These are phyloP conservation scores for Onychostoma macrolepis DNA, from an alignment of 2,113 vertebrate species.

Conservation along the genomic window DNA sequence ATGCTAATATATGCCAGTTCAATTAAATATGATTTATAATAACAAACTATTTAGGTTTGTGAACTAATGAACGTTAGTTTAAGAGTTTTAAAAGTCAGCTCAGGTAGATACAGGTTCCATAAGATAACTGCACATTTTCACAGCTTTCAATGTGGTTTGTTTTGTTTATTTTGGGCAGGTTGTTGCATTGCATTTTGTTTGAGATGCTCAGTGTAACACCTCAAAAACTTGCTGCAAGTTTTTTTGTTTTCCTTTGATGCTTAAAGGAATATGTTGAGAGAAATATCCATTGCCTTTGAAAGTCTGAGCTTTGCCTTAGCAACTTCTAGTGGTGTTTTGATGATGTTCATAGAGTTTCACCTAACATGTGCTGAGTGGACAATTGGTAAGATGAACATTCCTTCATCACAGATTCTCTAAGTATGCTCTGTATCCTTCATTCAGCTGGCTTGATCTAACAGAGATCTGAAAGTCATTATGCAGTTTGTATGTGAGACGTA, in stretches of 20 bases:
- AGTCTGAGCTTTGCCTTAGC: neutral
- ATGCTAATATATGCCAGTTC: neutral
- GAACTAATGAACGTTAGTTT: neutral
- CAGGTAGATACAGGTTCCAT: neutral
- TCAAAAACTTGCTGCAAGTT: neutral
- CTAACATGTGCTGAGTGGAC: constrained; percentile 13
- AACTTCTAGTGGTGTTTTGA: neutral
- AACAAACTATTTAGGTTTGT: neutral
- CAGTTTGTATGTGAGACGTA: constrained; percentile 1
- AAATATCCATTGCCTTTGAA: constrained; percentile 3
- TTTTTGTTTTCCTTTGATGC: neutral
- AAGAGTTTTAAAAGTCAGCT: neutral
- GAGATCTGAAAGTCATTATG: constrained; percentile 15
- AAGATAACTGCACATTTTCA: neutral
- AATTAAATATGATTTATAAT: neutral
- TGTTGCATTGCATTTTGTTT: neutral
- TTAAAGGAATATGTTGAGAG: neutral
- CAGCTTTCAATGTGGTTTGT: neutral
- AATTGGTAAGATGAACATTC: neutral
- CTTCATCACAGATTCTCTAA: constrained; percentile 22
- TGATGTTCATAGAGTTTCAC: constrained; percentile 1
- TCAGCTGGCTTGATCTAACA: neutral
- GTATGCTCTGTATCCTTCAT: neutral
- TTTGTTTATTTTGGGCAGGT: neutral
- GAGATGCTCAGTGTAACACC: neutral